Conservation (phyloP, 2,113 vertebrate species). For the Tursiops truncatus region DNA sequence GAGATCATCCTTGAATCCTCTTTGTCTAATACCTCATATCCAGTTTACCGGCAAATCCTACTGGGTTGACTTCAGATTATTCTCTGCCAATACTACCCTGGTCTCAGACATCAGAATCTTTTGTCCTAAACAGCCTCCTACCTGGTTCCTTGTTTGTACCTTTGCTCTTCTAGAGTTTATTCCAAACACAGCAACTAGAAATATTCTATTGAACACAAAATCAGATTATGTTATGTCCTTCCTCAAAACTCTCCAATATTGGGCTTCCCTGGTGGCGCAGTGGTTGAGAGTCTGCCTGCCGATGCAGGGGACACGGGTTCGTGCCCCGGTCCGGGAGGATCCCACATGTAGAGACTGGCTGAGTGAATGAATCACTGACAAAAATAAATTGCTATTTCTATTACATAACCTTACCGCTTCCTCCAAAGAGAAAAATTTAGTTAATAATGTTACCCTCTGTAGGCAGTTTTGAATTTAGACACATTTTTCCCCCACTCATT, state of each 20-base stretch:
- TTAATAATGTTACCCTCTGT: not conserved
- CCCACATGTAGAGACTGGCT: not conserved
- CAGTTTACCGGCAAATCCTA: not conserved
- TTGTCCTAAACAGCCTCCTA: not conserved
- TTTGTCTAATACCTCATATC: not conserved
- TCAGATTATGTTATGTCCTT: not conserved
- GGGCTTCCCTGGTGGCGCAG: no score
- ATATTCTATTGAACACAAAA: not conserved
- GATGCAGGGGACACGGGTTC: no score
- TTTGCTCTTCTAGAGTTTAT: not conserved
- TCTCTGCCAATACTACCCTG: no score
- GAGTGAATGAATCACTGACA: not conserved
- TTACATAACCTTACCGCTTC: not conserved
- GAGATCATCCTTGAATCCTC: not conserved
- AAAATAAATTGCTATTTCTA: not conserved
- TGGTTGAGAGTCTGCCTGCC: no score
- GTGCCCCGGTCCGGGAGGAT: no score
- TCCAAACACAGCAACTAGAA: not conserved
- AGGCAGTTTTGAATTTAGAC: not conserved
- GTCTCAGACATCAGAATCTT: not conserved
- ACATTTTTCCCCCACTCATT: not conserved
- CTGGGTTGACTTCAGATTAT: not conserved
- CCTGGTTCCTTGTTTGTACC: no score
- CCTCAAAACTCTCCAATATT: not conserved
- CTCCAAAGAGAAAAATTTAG: not conserved